A percentile compares a stretch with the other conserved stretches of the same genome.
Evolutionary conservation across 2,888 invertebrate species (phyloP).

Genomic region (Euplexia lucipara): DNA sequence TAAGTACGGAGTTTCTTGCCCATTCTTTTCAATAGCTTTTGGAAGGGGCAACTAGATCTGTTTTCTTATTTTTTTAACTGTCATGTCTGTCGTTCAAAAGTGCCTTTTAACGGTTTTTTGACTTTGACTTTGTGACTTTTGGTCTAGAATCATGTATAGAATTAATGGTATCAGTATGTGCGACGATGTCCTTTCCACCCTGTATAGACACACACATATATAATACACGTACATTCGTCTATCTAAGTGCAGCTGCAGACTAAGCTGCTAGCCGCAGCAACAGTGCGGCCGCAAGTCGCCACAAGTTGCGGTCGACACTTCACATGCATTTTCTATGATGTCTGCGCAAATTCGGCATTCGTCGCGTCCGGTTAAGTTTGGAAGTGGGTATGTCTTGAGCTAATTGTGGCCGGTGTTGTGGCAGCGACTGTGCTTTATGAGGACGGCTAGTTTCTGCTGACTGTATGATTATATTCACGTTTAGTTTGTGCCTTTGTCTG

Average conservation of each 20-base stretch:
- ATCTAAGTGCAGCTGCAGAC: conserved; percentile 48
- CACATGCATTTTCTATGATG: conserved; percentile 57
- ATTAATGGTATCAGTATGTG: no score
- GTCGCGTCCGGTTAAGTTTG: conserved; percentile 41
- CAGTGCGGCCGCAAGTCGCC: conserved; percentile 38
- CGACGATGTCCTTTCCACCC: no score
- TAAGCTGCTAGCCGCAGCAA: conserved; percentile 39
- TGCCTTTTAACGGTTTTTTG: no score
- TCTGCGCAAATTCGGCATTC: conserved; percentile 50
- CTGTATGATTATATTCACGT: not conserved
- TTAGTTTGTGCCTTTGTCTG: not conserved
- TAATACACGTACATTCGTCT: conserved; percentile 7
- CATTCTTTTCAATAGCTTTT: no score
- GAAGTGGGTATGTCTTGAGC: conserved; percentile 33
- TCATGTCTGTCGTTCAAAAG: no score
- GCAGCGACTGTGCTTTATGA: conserved; percentile 2
- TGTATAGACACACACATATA: not conserved
- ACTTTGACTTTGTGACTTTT: no score
- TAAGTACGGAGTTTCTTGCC: no score
- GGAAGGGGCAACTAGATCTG: no score
- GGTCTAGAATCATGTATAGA: no score
- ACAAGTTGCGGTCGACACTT: conserved; percentile 50
- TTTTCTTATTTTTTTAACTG: no score
- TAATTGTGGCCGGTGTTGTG: conserved; percentile 42
- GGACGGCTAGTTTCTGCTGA: conserved; percentile 5